Evolutionary conservation across 2,888 invertebrate species (phyloP).

Genomic region (Athalia cordata): DNA sequence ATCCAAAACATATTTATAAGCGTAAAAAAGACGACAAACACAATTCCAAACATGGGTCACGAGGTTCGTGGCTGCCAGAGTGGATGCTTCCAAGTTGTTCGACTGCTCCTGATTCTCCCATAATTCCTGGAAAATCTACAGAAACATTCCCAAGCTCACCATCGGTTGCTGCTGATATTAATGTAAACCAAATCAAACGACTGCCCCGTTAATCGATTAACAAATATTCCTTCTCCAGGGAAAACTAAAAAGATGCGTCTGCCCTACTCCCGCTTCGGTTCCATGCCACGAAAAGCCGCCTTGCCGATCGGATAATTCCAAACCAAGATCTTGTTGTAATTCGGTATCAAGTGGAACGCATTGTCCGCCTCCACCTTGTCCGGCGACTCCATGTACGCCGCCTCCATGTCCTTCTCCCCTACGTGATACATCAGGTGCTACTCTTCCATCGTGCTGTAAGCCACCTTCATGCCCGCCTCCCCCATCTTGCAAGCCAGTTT

Average conservation of each 20-base stretch:
- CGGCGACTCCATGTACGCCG: not conserved
- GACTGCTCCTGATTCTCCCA: constrained; percentile 1
- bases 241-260: constrained; percentile 40
- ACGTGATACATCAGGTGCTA: not conserved
- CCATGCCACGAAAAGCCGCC: constrained; percentile 46
- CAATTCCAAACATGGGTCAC: not conserved
- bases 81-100: constrained; percentile 41
- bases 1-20: not conserved
- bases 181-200: constrained; percentile 7
- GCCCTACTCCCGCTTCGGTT: constrained; percentile 27
- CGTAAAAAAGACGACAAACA: constrained; percentile 18
- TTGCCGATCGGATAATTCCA: constrained; percentile 2
- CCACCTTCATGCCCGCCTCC: constrained; percentile 35
- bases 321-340: constrained; percentile 27
- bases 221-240: constrained; percentile 13
- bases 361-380: constrained; percentile 38
- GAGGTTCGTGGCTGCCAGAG: constrained; percentile 27
- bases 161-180: not conserved
- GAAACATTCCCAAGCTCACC: not conserved
- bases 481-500: constrained; percentile 17
- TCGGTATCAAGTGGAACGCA: constrained; percentile 2
- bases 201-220: not conserved
- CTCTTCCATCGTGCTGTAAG: constrained; percentile 36
- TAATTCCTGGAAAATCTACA: not conserved
- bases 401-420: constrained; percentile 2